phyloP scores from a whole-genome alignment of 2,888 invertebrate species.

The Cataglyphis livida region DNA sequence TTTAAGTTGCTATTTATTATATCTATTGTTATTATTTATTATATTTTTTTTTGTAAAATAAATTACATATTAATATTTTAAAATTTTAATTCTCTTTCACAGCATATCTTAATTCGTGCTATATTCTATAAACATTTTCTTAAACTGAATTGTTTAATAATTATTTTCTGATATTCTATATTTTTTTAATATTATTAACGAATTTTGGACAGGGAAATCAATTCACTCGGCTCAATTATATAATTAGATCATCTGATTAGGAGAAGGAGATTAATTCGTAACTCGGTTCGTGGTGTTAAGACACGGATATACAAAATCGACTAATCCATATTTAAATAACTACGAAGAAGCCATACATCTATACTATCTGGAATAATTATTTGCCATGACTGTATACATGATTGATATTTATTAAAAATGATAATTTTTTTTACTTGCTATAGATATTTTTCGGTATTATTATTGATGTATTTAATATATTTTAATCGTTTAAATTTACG shows the following conservation, averaged over 20 bases:
- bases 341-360: constrained; percentile 82
- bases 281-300: constrained; percentile 51
- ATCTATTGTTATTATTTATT: neutral
- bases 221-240: constrained; percentile 56
- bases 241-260: constrained; percentile 63
- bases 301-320: constrained; percentile 57
- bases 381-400: constrained; percentile 67
- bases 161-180: neutral
- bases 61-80: neutral
- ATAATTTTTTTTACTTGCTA: neutral
- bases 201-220: constrained; percentile 60
- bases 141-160: neutral
- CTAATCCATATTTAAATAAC: constrained; percentile 84
- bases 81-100: neutral
- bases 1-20: neutral
- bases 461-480: neutral
- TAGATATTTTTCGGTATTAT: neutral
- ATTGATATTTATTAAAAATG: neutral
- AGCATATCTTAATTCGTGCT: neutral
- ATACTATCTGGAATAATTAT: constrained; percentile 70
- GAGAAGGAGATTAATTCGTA: constrained; percentile 59
- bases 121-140: neutral
- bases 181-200: constrained; percentile 28
- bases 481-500: neutral
- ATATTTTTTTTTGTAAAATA: too few species aligned